Base-by-base conservation (phyloP, 1,140 invertebrate species). In the Geopemphigus sp. region DNA sequence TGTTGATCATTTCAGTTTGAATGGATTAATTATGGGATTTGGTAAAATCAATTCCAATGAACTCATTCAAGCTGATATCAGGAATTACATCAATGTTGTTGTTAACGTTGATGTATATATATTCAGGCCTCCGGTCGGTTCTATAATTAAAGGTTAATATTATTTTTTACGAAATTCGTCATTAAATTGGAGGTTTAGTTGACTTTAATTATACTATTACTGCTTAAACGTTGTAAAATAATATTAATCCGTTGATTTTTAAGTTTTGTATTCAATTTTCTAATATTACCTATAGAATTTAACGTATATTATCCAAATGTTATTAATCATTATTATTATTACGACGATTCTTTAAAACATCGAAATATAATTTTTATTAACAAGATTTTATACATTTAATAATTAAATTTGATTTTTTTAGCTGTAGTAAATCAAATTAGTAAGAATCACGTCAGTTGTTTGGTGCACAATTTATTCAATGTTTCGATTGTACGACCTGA, bases 11-110 rank as follows among this genome's bases (percentile, higher is more conserved):
- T 78, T 12, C 39, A 78, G 73, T 78, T 78, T 78, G 26, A 47
- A 78, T 24, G 73, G 73, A 61, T 26, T 78, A 39, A 17, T 78
- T 78, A 78, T 78, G 73, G 73, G 56, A 50, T 78, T 78, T 63
- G 73, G 57, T 78, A 57, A 47, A 78, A 63, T 78, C 45, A 78
- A 29, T 45, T 78, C 73, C 0, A 78, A 78, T 1, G 32, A 78
- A 59, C 19, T 61, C 8, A 78, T 78, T 61, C 39, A 15, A 50
- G 73, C 73, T 17, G 73, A 78, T 50, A 24, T 59, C 15, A 47
- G 57, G 47, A 56, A 78, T 61, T 59, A 22, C 11, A 78, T 78
- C 11, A 78, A 15, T 19, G 57, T 78, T 1, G 29, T 29, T 26
- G 57, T 78, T 24, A 78, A 78, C 24, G 73, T 78, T 47, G 73